A percentile compares a stretch with the other conserved stretches of the same genome.
Conservation (phyloP, 2,113 vertebrate species). For the Pelmatolapia mariae region DNA sequence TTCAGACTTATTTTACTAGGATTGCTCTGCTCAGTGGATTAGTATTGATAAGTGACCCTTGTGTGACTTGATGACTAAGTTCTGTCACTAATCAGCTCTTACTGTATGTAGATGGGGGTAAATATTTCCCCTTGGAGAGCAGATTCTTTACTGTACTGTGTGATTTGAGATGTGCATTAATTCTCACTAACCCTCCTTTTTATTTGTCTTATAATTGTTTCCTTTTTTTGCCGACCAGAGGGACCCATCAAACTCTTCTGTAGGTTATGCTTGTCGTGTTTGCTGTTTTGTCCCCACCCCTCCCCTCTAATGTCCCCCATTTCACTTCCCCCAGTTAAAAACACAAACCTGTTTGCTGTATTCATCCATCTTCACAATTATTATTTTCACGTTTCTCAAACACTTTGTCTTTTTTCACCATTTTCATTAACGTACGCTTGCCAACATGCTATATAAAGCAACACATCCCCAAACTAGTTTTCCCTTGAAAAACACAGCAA, state of each 20-base stretch:
- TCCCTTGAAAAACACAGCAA: neutral
- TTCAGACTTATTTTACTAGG: neutral
- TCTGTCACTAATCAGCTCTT: neutral
- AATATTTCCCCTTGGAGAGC: neutral
- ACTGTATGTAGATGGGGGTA: neutral
- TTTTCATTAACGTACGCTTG: neutral
- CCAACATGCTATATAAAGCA: neutral
- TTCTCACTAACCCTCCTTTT: constrained; percentile 19
- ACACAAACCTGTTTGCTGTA: neutral
- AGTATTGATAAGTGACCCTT: neutral
- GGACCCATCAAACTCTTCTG: constrained; percentile 99
- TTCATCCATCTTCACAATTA: neutral
- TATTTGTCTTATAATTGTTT: constrained; percentile 41
- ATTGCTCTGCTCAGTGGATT: neutral
- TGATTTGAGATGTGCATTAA: neutral
- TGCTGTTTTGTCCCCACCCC: neutral
- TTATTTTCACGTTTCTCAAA: neutral
- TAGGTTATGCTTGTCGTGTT: constrained; percentile 76
- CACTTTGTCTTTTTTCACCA: neutral
- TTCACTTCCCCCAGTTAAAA: constrained; percentile 14
- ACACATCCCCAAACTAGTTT: neutral
- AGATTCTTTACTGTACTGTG: neutral
- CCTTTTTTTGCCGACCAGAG: constrained; percentile 73
- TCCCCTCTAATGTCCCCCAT: neutral
- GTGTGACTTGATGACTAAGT: neutral